Evolutionary conservation across 2,888 invertebrate genomes (phyloP).

Genomic region (Lomographa bimaculata): DNA sequence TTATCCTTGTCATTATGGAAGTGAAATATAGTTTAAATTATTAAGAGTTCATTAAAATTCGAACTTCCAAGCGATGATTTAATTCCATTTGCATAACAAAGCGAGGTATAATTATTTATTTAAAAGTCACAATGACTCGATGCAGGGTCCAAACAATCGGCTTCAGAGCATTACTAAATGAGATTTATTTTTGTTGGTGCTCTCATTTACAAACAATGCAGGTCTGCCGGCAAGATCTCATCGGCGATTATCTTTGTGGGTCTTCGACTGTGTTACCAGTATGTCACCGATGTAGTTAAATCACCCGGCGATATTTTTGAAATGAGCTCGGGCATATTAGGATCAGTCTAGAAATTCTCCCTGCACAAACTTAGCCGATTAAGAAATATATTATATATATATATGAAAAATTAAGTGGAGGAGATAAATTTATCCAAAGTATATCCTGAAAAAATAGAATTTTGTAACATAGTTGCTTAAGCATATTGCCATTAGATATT

Average conservation of each 20-base stretch:
- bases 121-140: slow-evolving; percentile 44
- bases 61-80: not conserved
- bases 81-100: slow-evolving; percentile 39
- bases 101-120: slow-evolving; percentile 40
- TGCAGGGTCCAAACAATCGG: slow-evolving; percentile 50
- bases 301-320: no score
- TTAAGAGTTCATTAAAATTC: no score
- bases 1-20: no score
- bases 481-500: no score
- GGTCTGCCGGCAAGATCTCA: slow-evolving; percentile 61
- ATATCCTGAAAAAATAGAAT: no score
- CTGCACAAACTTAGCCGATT: no score
- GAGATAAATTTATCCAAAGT: no score
- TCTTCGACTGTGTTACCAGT: slow-evolving; percentile 24
- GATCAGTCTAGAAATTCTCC: no score
- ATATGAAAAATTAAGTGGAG: no score
- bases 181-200: slow-evolving; percentile 58
- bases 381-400: no score
- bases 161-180: slow-evolving; percentile 51
- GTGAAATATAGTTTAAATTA: not conserved
- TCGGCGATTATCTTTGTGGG: slow-evolving; percentile 62
- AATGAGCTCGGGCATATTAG: no score
- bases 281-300: not conserved
- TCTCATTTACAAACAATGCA: slow-evolving; percentile 78
- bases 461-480: no score